Percentiles rank a stretch among this genome's conserved stretches.
Conservation (phyloP, 2,797 vertebrate species). For the Gambusia yucatana region DNA sequence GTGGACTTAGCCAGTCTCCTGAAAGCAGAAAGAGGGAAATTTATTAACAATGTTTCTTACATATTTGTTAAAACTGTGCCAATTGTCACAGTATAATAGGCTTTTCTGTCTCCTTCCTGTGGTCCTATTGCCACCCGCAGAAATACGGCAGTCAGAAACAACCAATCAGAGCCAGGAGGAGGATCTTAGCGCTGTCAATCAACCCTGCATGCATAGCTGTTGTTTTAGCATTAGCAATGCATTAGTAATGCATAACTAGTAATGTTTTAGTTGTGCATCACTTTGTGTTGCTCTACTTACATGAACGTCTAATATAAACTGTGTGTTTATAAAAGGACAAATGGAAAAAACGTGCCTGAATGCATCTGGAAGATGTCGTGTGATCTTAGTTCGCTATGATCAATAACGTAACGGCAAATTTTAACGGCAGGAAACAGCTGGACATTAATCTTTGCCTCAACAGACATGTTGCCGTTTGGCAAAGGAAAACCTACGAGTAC, state of each 20-base stretch:
- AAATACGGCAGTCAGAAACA: neutral
- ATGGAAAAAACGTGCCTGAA: neutral
- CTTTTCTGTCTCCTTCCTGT: neutral
- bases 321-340: neutral
- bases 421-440: neutral
- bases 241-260: no score
- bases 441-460: constrained; percentile 3
- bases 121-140: neutral
- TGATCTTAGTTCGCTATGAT: neutral
- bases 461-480: constrained; percentile 16
- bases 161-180: neutral
- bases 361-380: neutral
- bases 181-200: neutral
- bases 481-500: constrained; percentile 86
- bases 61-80: no score
- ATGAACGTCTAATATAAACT: neutral
- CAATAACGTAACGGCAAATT: neutral
- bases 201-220: neutral
- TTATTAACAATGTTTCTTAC: neutral
- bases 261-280: neutral
- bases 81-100: no score
- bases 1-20: constrained; percentile 98
- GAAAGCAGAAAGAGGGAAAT: constrained; percentile 18
- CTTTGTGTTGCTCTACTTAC: neutral
- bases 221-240: no score